phyloP scores from a whole-genome alignment of 1,140 invertebrate species.

The Chelonus insularis region DNA sequence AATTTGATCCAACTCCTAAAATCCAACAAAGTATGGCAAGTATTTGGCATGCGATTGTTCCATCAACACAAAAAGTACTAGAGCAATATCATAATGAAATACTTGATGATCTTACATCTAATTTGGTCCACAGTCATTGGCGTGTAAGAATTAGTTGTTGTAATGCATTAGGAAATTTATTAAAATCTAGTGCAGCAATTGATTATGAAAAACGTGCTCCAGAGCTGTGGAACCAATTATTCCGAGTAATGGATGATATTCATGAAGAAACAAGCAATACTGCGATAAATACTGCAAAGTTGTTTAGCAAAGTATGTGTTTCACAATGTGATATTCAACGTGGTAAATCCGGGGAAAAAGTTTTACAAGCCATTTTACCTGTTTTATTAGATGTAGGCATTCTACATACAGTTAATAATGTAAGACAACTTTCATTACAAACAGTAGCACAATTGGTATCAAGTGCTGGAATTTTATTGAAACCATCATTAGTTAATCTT shows the following conservation, averaged over 20 bases:
- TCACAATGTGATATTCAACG: constrained; percentile 74
- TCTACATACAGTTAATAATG: constrained; percentile 74
- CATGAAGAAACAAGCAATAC: constrained; percentile 84
- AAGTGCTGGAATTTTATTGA: constrained; percentile 75
- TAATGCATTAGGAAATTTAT: constrained; percentile 80
- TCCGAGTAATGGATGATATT: constrained; percentile 91
- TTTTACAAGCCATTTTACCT: constrained; percentile 77
- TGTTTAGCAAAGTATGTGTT: constrained; percentile 82
- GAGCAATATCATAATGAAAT: constrained; percentile 89
- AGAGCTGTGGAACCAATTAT: constrained; percentile 80
- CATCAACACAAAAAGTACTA: constrained; percentile 81
- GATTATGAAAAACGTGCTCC: constrained; percentile 47
- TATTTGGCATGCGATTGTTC: constrained; percentile 89
- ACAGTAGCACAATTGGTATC: constrained; percentile 83
- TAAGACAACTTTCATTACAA: constrained; percentile 79
- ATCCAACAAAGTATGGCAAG: constrained; percentile 89
- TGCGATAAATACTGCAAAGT: constrained; percentile 75
- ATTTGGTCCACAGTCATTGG: constrained; percentile 84
- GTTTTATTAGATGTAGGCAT: constrained; percentile 80
- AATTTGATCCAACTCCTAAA: constrained; percentile 88
- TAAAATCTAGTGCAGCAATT: constrained; percentile 63
- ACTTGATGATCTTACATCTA: constrained; percentile 75
- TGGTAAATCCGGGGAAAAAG: constrained; percentile 77
- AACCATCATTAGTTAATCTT: constrained; percentile 77
- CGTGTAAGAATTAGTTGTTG: constrained; percentile 89